Evolutionary conservation across 2,113 vertebrate genomes (phyloP).

Genomic region (Myrmophylax atrothorax): DNA sequence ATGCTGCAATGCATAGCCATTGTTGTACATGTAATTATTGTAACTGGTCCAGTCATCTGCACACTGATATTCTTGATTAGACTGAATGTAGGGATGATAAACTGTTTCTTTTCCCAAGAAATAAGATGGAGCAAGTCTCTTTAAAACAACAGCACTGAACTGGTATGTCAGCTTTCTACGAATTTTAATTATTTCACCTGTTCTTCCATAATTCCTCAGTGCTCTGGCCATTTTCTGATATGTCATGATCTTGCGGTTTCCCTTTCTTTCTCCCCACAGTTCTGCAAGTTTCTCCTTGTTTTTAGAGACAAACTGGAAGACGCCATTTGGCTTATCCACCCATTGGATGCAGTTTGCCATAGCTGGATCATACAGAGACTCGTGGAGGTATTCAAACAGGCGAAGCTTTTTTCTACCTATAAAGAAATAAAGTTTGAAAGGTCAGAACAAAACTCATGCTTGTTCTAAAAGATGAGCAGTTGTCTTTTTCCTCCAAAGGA

Average conservation of each 20-base stretch:
- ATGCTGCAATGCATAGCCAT: conserved; percentile 72
- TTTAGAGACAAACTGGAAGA: conserved; percentile 96
- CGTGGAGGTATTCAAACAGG: conserved; percentile 91
- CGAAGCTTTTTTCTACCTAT: conserved; percentile 91
- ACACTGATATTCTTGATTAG: conserved; percentile 76
- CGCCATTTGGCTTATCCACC: conserved; percentile 87
- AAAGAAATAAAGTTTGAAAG: background rate
- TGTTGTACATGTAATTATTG: conserved; percentile 75
- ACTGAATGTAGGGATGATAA: conserved; percentile 60
- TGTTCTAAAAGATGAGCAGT: background rate
- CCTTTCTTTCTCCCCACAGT: conserved; percentile 94
- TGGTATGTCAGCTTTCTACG: conserved; percentile 95
- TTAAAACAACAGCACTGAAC: conserved; percentile 89
- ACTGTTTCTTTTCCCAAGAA: conserved; percentile 71
- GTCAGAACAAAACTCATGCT: background rate
- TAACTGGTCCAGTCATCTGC: conserved; percentile 75
- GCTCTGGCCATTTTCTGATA: conserved; percentile 99
- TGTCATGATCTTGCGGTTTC: conserved; percentile 97
- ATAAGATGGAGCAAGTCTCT: conserved; percentile 79
- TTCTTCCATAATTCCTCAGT: conserved; percentile 93
- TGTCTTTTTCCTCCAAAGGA: background rate
- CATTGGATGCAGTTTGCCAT: conserved; percentile 95
- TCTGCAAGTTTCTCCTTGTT: conserved; percentile 96
- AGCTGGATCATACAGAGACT: conserved; percentile 86
- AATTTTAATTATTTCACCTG: conserved; percentile 93